Base-by-base conservation (phyloP, 2,888 invertebrate species). In the Lasioglossum marginatum region DNA sequence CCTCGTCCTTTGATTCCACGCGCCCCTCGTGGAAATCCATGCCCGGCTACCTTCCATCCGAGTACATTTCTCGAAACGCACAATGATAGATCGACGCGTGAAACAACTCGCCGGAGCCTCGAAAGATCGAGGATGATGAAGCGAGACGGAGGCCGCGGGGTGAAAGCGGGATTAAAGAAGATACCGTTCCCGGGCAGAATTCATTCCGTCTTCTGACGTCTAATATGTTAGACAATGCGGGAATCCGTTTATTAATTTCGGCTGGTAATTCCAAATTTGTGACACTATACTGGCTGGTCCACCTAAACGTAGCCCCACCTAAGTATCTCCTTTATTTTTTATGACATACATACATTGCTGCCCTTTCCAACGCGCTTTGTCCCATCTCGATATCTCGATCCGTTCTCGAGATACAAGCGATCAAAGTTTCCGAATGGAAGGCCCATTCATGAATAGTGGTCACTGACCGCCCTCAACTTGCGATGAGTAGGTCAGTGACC, bases 51-150 rank as follows among this genome's bases (percentile, higher is more conserved):
- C 45, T 34, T 66, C 37, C 34, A 27, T 40, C 31, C 3, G 48
- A n/a, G 48, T 63, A 57, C 19, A 23, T 71, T 23, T 43, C 57
- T 63, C 31, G 31, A 71, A 63, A 68, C 76, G 60, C 73, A 23
- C n/a, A 37, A 37, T 48, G 82, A 81, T 82, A 40, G 85, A 82
- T 83, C 73, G 71, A 82, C 57, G 75, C 57, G 52, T 74, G 43
- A 70, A 70, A 70, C 40, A 40, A 40, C 70, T 37, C 12, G 12
- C 40, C 57, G 4, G 57, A 4, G 57, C 12, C 57, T 57, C 57
- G 10, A 5, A 12, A 40, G 70, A 40, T 40, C 5, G 40, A 14
- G 70, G 40, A 40, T 70, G 70, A 70, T 40, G 40, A 70, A 70
- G 37, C n/a, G 37, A 5, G 14, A 0, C 40, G 40, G 34, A n/a